Evolutionary conservation across 2,113 vertebrate genomes (phyloP).

Genomic region (Bubalus kerabau): DNA sequence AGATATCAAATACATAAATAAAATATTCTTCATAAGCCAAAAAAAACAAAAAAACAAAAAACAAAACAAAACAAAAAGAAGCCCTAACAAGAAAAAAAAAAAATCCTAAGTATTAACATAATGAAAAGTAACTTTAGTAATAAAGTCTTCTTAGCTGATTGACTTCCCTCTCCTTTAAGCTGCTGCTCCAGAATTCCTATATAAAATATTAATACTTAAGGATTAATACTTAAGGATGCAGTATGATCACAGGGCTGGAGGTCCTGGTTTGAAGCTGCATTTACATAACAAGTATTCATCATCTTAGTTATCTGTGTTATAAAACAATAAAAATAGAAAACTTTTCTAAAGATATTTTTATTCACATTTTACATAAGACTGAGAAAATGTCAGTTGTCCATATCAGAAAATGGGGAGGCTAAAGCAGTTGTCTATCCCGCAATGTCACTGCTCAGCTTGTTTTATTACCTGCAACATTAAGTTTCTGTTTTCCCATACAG

Average conservation of each 20-base stretch:
- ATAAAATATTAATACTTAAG: neutral
- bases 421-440: neutral
- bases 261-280: neutral
- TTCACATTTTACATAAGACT: slow-evolving; percentile 36
- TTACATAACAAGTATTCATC: neutral
- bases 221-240: neutral
- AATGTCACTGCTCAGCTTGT: neutral
- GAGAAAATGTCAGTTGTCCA: neutral
- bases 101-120: neutral
- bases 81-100: neutral
- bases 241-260: neutral
- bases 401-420: neutral
- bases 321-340: slow-evolving; percentile 39
- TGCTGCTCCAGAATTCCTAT: neutral
- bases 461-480: neutral
- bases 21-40: neutral
- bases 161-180: neutral
- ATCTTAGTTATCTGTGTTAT: slow-evolving; percentile 21
- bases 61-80: no score
- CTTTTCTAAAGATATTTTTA: slow-evolving; percentile 51
- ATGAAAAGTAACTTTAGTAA: neutral
- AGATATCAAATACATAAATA: neutral
- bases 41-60: no score
- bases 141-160: neutral
- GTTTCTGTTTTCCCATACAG: neutral